Conservation (phyloP, 2,113 vertebrate species). For the Parus major region DNA sequence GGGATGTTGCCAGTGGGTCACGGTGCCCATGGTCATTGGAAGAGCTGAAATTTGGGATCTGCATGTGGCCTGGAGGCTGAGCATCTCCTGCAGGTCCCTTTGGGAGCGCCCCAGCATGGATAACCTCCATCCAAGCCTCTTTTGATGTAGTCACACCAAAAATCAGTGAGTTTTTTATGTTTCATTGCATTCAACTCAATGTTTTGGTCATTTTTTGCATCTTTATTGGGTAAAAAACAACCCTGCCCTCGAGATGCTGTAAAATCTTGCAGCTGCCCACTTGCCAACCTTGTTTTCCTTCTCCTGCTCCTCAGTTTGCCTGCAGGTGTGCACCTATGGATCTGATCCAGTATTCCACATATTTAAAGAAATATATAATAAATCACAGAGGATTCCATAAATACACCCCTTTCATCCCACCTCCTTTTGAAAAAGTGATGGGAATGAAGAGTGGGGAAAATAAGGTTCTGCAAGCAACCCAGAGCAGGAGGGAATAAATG, state of each 20-base stretch:
- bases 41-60: neutral
- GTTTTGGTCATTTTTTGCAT: neutral
- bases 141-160: neutral
- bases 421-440: neutral
- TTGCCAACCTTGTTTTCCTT: neutral
- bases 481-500: neutral
- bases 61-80: fast-evolving
- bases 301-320: neutral
- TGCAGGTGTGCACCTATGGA: neutral
- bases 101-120: neutral
- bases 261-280: neutral
- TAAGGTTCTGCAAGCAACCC: neutral
- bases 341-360: neutral
- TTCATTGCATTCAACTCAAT: neutral
- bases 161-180: neutral
- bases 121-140: neutral
- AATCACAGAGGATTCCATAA: neutral
- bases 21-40: fast-evolving
- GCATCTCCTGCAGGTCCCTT: neutral
- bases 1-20: neutral
- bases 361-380: neutral
- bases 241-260: neutral
- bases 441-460: neutral
- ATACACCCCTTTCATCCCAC: neutral
- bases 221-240: neutral